Conservation (phyloP, 1,140 invertebrate species). For the Spodoptera litura region DNA sequence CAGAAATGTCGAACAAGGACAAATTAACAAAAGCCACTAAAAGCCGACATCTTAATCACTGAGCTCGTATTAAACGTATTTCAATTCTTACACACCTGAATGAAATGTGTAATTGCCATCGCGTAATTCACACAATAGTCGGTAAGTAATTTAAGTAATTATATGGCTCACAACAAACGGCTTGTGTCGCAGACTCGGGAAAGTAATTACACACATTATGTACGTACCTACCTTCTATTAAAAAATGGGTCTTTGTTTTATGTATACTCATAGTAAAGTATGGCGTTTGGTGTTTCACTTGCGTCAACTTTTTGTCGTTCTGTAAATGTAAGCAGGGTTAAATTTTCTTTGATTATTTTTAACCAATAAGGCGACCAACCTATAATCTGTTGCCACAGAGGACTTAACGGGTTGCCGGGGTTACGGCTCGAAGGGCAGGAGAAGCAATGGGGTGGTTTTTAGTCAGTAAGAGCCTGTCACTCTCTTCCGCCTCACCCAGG, state of each 20-base stretch:
- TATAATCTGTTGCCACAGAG: no score
- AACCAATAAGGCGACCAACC: no score
- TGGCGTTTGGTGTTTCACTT: no score
- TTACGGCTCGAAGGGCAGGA: no score
- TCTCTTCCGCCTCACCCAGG: no score
- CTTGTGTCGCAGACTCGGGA: constrained; percentile 3
- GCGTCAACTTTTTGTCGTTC: no score
- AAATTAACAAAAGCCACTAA: neutral
- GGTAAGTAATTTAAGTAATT: constrained; percentile 32
- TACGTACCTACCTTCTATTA: neutral
- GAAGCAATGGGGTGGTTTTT: no score
- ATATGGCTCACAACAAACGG: constrained; percentile 2
- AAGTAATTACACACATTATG: constrained; percentile 11
- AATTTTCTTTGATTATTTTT: no score
- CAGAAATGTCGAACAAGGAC: neutral
- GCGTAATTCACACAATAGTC: constrained; percentile 19
- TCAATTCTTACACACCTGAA: constrained; percentile 5
- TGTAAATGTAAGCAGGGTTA: no score
- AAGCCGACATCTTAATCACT: constrained; percentile 1
- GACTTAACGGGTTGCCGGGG: no score
- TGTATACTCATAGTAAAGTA: neutral
- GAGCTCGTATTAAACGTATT: neutral
- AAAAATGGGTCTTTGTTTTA: constrained; percentile 1
- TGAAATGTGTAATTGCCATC: constrained; percentile 20
- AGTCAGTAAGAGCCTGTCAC: no score